These are phyloP conservation scores for Hycleus phaleratus DNA, from an alignment of 1,140 invertebrate genomes.

Conservation along the genomic window DNA sequence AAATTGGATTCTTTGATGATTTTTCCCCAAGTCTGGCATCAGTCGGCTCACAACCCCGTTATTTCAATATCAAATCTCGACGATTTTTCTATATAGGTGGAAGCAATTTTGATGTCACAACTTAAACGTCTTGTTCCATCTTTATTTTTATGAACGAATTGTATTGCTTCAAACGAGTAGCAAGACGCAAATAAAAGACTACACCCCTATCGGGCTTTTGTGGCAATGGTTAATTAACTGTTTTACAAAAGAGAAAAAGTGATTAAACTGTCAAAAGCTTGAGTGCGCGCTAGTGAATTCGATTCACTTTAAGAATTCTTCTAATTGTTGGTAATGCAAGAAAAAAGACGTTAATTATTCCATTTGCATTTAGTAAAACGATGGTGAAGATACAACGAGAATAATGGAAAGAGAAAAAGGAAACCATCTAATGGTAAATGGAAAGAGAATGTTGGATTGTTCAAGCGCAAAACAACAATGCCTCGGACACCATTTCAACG, in stretches of 20 bases:
- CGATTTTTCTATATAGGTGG: slow-evolving; percentile 30
- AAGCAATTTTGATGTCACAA: slow-evolving; percentile 15
- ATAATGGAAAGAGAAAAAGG: background rate
- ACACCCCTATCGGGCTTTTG: too few species aligned
- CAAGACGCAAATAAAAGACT: too few species aligned
- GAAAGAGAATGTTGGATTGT: background rate
- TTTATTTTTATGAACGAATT: background rate
- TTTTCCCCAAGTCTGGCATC: background rate
- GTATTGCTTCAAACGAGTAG: too few species aligned
- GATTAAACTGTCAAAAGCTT: background rate
- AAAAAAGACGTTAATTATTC: slow-evolving; percentile 9
- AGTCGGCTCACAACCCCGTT: slow-evolving; percentile 26
- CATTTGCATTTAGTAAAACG: slow-evolving; percentile 6
- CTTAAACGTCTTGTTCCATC: background rate
- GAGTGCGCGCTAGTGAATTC: background rate
- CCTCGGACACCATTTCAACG: background rate
- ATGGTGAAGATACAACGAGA: background rate
- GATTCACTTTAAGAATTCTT: background rate
- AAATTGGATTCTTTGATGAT: slow-evolving; percentile 27
- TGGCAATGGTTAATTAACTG: slow-evolving; percentile 1
- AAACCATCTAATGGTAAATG: background rate
- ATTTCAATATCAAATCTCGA: slow-evolving; percentile 27
- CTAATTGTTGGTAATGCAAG: slow-evolving; percentile 2
- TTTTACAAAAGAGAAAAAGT: slow-evolving; percentile 9
- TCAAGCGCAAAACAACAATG: background rate